These are phyloP conservation scores for Sycophaga agraensis DNA, from an alignment of 1,140 invertebrate genomes.

Conservation along the genomic window DNA sequence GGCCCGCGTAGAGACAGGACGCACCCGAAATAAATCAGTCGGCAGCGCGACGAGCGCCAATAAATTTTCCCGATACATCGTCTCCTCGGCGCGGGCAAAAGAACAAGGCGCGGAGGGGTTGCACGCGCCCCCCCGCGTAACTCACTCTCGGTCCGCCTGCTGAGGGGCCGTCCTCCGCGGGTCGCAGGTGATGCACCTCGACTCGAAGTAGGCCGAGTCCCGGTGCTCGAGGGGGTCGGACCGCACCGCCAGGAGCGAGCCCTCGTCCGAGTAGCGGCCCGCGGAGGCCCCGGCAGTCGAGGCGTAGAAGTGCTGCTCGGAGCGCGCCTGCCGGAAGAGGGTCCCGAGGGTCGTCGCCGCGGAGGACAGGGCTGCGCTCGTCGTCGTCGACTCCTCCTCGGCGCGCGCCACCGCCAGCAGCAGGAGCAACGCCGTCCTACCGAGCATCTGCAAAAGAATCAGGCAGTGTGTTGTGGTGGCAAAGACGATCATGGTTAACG, in stretches of 20 bases:
- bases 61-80: no score
- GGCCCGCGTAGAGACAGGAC: no score
- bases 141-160: conserved; percentile 15
- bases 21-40: no score
- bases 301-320: conserved; percentile 39
- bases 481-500: conserved; percentile 44
- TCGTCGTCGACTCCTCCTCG: conserved; percentile 30
- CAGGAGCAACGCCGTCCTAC: not conserved
- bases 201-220: conserved; percentile 48
- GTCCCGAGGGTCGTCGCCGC: conserved; percentile 36
- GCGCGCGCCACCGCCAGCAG: not conserved
- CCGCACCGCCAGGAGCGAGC: conserved; percentile 28
- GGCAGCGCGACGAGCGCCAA: no score
- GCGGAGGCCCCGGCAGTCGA: not conserved
- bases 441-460: conserved; percentile 38
- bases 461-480: conserved; percentile 30
- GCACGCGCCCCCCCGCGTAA: no score
- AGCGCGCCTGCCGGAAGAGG: conserved; percentile 47
- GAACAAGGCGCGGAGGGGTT: no score
- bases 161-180: conserved; percentile 36
- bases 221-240: conserved; percentile 41
- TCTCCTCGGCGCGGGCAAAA: no score
- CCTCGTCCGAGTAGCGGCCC: conserved; percentile 39
- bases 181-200: conserved; percentile 50
- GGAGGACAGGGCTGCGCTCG: conserved; percentile 26